Percentiles rank a stretch among this genome's conserved stretches.
phyloP scores from a whole-genome alignment of 2,113 vertebrate genomes.

The Mesoclemmys tuberculata region DNA sequence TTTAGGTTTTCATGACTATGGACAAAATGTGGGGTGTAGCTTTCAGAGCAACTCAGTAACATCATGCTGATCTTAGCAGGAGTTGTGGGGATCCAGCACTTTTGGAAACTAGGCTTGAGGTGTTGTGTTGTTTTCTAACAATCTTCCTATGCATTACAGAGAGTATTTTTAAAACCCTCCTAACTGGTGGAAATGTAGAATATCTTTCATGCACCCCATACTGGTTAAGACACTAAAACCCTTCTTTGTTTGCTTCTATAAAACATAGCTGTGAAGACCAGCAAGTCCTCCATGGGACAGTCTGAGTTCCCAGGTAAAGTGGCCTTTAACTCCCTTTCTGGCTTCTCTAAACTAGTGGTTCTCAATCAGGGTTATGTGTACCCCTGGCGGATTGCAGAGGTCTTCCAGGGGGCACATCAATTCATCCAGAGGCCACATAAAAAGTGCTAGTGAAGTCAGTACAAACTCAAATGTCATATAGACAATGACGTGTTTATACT shows the following conservation, averaged over 20 bases:
- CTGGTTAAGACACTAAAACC: not conserved
- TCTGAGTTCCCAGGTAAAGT: slow-evolving; percentile 91
- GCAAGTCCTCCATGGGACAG: slow-evolving; percentile 85
- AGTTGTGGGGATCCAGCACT: not conserved
- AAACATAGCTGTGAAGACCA: slow-evolving; percentile 90
- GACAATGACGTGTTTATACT: too few species aligned
- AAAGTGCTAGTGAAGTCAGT: too few species aligned
- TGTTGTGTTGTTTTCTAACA: not conserved
- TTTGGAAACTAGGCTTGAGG: not conserved
- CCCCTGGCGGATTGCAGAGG: too few species aligned
- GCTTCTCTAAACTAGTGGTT: not conserved
- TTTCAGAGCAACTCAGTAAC: not conserved
- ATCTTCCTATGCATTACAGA: not conserved
- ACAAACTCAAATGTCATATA: too few species aligned
- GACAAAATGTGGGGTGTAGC: not conserved
- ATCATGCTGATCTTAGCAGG: not conserved
- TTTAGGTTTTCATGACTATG: not conserved
- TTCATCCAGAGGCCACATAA: too few species aligned
- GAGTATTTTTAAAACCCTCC: not conserved
- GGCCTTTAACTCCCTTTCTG: not conserved
- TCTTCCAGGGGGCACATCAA: too few species aligned
- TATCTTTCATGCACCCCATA: slow-evolving; percentile 36
- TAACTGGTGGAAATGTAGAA: not conserved
- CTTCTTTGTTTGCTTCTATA: slow-evolving; percentile 33
- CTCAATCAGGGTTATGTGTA: too few species aligned